Conservation (phyloP, 2,888 invertebrate species). For the Xestobium rufovillosum region DNA sequence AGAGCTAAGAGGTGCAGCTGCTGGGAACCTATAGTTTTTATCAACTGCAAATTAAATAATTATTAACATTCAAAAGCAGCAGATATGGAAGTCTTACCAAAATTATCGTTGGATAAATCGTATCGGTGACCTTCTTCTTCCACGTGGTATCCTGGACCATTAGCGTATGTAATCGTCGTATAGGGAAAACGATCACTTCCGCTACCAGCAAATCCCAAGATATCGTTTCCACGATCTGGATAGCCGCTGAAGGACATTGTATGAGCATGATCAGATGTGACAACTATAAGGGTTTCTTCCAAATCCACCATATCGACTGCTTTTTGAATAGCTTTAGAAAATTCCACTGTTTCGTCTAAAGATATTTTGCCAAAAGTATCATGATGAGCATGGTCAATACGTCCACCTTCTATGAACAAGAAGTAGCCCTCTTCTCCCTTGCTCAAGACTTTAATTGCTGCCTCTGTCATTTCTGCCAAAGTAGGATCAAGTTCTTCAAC, state of each 20-base stretch:
- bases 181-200: constrained; percentile 47
- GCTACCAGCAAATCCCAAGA: constrained; percentile 49
- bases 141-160: constrained; percentile 56
- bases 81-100: no score
- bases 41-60: constrained; percentile 43
- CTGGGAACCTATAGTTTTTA: constrained; percentile 50
- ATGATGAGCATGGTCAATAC: constrained; percentile 75
- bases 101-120: constrained; percentile 48
- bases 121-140: constrained; percentile 46
- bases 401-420: constrained; percentile 69
- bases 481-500: constrained; percentile 53
- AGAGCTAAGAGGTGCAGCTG: constrained; percentile 51
- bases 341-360: constrained; percentile 70
- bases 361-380: constrained; percentile 58
- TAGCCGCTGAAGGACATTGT: constrained; percentile 72
- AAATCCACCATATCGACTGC: constrained; percentile 55
- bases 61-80: no score
- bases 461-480: constrained; percentile 72
- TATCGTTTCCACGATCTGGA: constrained; percentile 54
- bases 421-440: constrained; percentile 60
- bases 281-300: constrained; percentile 71
- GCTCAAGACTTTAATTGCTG: constrained; percentile 64
- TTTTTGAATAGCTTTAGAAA: constrained; percentile 47
- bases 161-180: constrained; percentile 65
- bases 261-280: constrained; percentile 72